Conservation (phyloP, 2,113 vertebrate genomes). For the Cranoglanis bouderius region DNA sequence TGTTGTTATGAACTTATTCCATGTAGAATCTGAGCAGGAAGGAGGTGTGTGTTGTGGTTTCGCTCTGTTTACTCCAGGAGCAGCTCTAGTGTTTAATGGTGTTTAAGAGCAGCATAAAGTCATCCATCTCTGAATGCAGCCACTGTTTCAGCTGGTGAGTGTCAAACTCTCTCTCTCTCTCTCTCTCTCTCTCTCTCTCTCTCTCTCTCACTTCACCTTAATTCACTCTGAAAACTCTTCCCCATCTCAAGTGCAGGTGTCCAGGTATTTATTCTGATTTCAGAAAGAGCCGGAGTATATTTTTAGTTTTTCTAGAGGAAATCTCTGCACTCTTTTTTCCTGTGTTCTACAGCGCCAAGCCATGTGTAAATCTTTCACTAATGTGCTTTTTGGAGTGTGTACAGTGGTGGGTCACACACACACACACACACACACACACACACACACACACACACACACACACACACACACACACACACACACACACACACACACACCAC, state of each 20-base stretch:
- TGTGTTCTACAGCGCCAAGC: background rate
- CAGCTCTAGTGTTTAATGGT: conserved; percentile 37
- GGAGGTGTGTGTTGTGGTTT: conserved; percentile 24
- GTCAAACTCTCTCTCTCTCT: background rate
- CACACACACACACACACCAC: background rate
- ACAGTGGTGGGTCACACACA: background rate
- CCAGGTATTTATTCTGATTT: background rate
- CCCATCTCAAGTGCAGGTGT: background rate
- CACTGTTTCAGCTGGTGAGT: conserved; percentile 32
- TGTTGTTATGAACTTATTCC: background rate
- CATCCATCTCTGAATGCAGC: conserved; percentile 20
- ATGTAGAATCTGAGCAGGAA: background rate
- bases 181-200: no score
- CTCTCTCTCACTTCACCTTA: background rate
- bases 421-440: no score
- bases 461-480: background rate
- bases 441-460: background rate
- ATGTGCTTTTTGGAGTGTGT: background rate
- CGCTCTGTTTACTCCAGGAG: conserved; percentile 26
- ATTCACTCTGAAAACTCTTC: background rate
- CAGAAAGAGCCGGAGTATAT: background rate
- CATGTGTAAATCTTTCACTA: conserved; percentile 14
- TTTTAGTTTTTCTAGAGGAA: conserved; percentile 4
- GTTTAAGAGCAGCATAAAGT: conserved; percentile 31
- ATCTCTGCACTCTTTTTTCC: background rate